Conservation (phyloP, 1,140 invertebrate species). For the Drosophila fuyamai region DNA sequence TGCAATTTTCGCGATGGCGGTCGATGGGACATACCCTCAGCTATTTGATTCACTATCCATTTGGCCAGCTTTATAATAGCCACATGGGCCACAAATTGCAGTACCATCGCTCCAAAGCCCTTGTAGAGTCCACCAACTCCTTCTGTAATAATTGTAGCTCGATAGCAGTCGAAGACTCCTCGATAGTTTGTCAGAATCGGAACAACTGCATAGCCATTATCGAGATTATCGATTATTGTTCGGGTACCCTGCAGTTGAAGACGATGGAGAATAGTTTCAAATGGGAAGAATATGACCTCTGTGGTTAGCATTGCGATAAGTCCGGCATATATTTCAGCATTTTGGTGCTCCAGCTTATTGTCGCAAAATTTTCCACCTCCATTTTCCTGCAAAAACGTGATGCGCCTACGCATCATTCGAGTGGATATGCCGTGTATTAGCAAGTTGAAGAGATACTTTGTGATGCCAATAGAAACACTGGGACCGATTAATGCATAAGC, state of each 20-base stretch:
- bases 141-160: constrained; percentile 92
- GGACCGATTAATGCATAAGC: constrained; percentile 95
- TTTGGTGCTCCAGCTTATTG: constrained; percentile 85
- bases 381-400: constrained; percentile 85
- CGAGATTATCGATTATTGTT: constrained; percentile 98
- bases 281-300: constrained; percentile 95
- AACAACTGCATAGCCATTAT: constrained; percentile 92
- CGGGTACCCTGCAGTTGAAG: constrained; percentile 95
- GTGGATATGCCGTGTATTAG: constrained; percentile 87
- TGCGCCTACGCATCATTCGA: constrained; percentile 86
- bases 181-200: constrained; percentile 91
- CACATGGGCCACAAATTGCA: constrained; percentile 94
- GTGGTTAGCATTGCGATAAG: constrained; percentile 90
- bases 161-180: constrained; percentile 94
- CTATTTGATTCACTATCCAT: constrained; percentile 86
- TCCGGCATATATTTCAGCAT: constrained; percentile 90
- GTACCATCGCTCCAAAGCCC: constrained; percentile 96
- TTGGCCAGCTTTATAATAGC: constrained; percentile 92
- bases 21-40: constrained; percentile 69
- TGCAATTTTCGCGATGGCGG: constrained; percentile 73
- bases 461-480: constrained; percentile 88
- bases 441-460: constrained; percentile 85
- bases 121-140: constrained; percentile 96
- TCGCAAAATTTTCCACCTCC: constrained; percentile 88
- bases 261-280: constrained; percentile 95